These are phyloP conservation scores for Propithecus perrieri DNA, from an alignment of 2,797 vertebrate species.

Conservation along the genomic window DNA sequence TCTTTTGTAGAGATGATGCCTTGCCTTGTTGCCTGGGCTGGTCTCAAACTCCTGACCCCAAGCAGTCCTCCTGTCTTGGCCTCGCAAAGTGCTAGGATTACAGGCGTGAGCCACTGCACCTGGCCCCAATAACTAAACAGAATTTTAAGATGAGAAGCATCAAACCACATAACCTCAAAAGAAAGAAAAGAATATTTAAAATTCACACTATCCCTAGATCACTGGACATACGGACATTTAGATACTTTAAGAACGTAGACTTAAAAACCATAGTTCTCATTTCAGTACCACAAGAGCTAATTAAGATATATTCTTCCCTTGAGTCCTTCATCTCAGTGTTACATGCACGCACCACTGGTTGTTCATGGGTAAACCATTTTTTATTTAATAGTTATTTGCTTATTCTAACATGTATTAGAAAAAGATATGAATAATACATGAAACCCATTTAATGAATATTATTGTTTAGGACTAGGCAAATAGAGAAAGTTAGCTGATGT, in stretches of 20 bases:
- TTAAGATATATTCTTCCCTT: background rate
- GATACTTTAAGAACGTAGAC: background rate
- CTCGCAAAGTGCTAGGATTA: background rate
- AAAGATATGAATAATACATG: background rate
- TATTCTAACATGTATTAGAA: constrained; percentile 19
- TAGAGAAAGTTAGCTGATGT: constrained; percentile 17
- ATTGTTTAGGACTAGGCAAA: background rate
- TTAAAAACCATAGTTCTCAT: constrained; percentile 44
- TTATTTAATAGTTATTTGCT: constrained; percentile 35
- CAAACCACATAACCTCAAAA: background rate
- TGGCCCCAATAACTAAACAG: background rate
- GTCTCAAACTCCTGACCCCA: background rate
- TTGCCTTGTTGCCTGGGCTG: background rate
- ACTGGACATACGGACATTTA: background rate
- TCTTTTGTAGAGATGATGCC: background rate
- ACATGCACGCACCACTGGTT: background rate
- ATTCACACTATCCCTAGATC: constrained; percentile 5
- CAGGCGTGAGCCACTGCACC: background rate
- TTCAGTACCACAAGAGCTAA: constrained; percentile 11
- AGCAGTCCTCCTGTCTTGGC: background rate
- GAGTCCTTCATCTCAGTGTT: background rate
- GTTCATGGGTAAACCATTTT: background rate
- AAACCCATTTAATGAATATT: constrained; percentile 10
- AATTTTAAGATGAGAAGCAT: background rate
- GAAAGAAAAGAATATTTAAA: constrained; percentile 24